Evolutionary conservation across 2,113 vertebrate genomes (phyloP).

Genomic region (Sapajus apella): DNA sequence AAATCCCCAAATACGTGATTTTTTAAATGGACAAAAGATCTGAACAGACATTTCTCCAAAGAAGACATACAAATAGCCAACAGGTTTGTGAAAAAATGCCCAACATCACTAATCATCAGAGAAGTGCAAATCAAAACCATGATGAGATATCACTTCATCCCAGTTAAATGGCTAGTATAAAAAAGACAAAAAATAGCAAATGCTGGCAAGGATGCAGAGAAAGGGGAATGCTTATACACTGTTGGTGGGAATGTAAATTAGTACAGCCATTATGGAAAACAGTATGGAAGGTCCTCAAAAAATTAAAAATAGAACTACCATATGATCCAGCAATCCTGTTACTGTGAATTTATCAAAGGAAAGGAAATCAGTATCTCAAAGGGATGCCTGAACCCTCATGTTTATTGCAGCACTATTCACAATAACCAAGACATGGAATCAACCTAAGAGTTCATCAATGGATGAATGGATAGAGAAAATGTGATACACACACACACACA

Average conservation of each 20-base stretch:
- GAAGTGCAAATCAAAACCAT: not conserved
- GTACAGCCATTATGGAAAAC: not conserved
- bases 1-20: not conserved
- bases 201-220: not conserved
- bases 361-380: not conserved
- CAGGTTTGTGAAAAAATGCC: not conserved
- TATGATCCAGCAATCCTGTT: not conserved
- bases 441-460: not conserved
- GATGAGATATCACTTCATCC: not conserved
- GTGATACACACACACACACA: not conserved
- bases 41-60: not conserved
- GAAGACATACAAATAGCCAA: not conserved
- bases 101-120: not conserved
- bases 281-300: not conserved
- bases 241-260: not conserved
- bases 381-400: not conserved
- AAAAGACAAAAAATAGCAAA: not conserved
- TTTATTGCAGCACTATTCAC: not conserved
- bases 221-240: not conserved
- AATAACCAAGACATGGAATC: not conserved
- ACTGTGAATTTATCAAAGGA: not conserved
- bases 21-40: not conserved
- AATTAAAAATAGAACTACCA: not conserved
- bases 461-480: not conserved
- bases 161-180: not conserved